Evolutionary conservation across 2,113 vertebrate genomes (phyloP).

Genomic region (Bothrops jararaca): DNA sequence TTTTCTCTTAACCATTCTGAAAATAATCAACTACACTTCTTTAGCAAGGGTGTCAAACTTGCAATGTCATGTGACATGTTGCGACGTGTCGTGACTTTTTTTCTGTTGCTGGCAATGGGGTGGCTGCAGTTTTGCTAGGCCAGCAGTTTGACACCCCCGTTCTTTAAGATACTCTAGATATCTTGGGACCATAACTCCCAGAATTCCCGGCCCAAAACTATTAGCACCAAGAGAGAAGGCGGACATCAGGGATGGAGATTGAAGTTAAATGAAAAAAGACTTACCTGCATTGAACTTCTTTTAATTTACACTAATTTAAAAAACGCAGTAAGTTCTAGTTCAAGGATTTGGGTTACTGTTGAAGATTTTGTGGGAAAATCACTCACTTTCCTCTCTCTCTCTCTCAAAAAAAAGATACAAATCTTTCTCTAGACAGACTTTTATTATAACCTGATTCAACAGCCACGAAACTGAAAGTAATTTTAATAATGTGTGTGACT

Average conservation of each 20-base stretch:
- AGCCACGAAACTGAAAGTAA: slow-evolving; percentile 1
- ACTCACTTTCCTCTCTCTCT: neutral
- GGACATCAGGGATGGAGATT: neutral
- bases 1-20: neutral
- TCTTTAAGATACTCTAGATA: neutral
- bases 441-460: neutral
- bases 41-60: too few species aligned
- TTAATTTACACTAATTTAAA: neutral
- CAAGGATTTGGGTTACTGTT: neutral
- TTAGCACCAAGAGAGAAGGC: neutral
- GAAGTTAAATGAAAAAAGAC: neutral
- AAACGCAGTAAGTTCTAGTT: neutral
- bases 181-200: neutral
- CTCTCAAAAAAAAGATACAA: neutral
- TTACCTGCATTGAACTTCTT: neutral
- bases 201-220: neutral
- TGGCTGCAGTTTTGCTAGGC: too few species aligned
- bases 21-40: neutral
- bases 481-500: neutral
- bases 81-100: too few species aligned
- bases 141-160: too few species aligned
- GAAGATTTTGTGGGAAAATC: neutral
- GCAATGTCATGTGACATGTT: too few species aligned
- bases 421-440: neutral
- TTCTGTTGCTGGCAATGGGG: too few species aligned